Conservation (phyloP, 2,888 invertebrate species). For the Macrophya alboannulata region DNA sequence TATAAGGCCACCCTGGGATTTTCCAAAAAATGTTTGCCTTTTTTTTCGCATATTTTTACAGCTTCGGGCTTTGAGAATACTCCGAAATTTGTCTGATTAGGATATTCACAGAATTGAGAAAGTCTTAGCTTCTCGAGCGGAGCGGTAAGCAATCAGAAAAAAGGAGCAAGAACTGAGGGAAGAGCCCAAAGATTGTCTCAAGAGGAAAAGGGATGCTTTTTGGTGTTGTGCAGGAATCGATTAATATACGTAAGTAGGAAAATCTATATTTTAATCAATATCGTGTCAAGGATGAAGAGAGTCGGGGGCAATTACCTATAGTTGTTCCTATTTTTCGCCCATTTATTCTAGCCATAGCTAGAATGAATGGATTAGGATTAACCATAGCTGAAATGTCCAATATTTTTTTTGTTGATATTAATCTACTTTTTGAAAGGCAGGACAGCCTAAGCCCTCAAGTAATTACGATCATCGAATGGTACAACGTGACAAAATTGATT, state of each 20-base stretch:
- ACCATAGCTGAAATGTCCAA: background rate
- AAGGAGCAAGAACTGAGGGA: background rate
- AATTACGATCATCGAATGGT: constrained; percentile 58
- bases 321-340: background rate
- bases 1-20: constrained; percentile 38
- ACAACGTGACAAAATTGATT: constrained; percentile 13
- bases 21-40: background rate
- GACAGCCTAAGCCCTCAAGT: constrained; percentile 42
- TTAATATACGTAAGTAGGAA: background rate
- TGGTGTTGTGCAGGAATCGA: background rate
- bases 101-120: background rate
- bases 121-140: background rate
- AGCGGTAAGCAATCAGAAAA: background rate
- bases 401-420: background rate
- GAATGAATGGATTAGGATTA: no score
- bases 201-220: background rate
- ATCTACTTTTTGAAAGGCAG: background rate
- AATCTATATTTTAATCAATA: background rate
- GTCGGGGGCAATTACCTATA: background rate
- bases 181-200: background rate
- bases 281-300: background rate
- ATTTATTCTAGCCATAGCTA: background rate
- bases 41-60: background rate
- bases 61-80: no score
- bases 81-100: background rate